Evolutionary conservation across 2,888 invertebrate genomes (phyloP).

Genomic region (Psococerastis gibbosa): DNA sequence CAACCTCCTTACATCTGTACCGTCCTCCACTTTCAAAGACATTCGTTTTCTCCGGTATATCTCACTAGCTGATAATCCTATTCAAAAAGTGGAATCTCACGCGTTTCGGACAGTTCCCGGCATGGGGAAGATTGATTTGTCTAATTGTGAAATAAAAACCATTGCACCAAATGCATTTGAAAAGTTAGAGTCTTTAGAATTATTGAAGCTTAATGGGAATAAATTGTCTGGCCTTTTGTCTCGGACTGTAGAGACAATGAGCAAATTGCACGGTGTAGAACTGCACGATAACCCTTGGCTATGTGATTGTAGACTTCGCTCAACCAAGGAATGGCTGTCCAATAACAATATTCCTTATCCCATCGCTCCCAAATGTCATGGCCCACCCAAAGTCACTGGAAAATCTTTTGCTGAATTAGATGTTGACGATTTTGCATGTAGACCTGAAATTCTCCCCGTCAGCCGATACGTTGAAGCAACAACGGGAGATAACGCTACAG

Average conservation of each 20-base stretch:
- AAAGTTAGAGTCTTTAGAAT: constrained; percentile 61
- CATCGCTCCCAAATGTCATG: constrained; percentile 61
- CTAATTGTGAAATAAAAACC: constrained; percentile 55
- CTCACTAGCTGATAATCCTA: constrained; percentile 62
- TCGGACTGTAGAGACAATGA: constrained; percentile 28
- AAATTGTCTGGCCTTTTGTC: constrained; percentile 48
- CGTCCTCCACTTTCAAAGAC: constrained; percentile 57
- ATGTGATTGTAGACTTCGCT: constrained; percentile 67
- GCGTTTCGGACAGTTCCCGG: constrained; percentile 56
- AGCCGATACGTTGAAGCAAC: constrained; percentile 58
- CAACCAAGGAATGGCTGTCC: constrained; percentile 63
- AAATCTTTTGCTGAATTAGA: constrained; percentile 55
- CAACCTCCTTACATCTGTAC: constrained; percentile 58
- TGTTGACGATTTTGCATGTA: constrained; percentile 70
- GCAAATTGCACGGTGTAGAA: constrained; percentile 60
- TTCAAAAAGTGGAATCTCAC: constrained; percentile 46
- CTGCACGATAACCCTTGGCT: constrained; percentile 77
- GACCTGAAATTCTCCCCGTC: constrained; percentile 56
- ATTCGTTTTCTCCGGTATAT: constrained; percentile 68
- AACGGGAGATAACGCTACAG: constrained; percentile 68
- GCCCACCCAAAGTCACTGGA: constrained; percentile 47
- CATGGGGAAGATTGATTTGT: constrained; percentile 62
- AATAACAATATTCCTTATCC: constrained; percentile 59
- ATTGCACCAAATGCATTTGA: constrained; percentile 66
- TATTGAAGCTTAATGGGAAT: constrained; percentile 69